Evolutionary conservation across 2,113 vertebrate species (phyloP), one percentile per base, ranked within the genome.

Genomic region (Haplochromis burtoni): DNA sequence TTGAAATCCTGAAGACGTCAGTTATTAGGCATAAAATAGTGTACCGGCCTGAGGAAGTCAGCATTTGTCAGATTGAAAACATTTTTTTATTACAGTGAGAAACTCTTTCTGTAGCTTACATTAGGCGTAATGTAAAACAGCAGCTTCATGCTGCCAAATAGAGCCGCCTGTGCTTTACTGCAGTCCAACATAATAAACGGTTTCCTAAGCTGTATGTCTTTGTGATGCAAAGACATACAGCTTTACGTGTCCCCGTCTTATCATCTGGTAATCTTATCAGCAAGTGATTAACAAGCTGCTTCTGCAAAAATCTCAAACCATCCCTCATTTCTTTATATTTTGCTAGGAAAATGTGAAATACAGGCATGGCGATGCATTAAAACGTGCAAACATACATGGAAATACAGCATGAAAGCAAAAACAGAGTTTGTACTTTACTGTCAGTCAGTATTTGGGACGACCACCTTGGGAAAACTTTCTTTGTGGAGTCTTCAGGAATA

Each of bases 121-220:
- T 42, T 10, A 26, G n/a, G 66, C n/a, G 4, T 42, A 73, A 45
- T 73, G 0, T 0, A 71, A 71, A 71, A 24, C 0, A 71, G 66
- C n/a, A 17, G n/a, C 38, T 73, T 1, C 21, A 73, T 45, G 38
- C 13, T 73, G 66, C 38, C 12, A 42, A 42, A 42, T 0, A 21
- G n/a, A 42, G 35, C 66, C 11, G n/a, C 3, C 35, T 42, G 38
- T 71, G n/a, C 12, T 71, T 16, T 24, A 42, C 66, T 42, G 66
- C 21, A 21, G 63, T 71, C 13, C 66, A 42, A 24, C n/a, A 42
- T 16, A 71, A 40, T 42, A 45, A 71, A 42, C 7, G 6, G 38
- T 45, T 26, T 45, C n/a, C n/a, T 61, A 57, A 57, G 55, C 55
- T 16, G 24, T 57, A 0, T 29, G 55, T 57, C 55, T 57, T 57